phyloP scores from a whole-genome alignment of 1,140 invertebrate genomes.

The Ectropis grisescens region DNA sequence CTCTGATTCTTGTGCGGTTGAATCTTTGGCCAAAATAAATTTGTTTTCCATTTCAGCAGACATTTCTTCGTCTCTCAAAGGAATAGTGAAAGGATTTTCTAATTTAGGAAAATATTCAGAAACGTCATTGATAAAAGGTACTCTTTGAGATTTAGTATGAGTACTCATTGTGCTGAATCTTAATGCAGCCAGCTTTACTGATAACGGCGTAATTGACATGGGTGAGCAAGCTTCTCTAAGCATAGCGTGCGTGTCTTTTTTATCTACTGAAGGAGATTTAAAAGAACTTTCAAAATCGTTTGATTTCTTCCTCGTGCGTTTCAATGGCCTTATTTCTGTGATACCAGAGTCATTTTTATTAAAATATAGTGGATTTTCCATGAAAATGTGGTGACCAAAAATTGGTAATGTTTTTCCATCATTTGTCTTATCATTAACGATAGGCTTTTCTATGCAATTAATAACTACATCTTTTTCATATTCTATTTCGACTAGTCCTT shows the following conservation, averaged over 20 bases:
- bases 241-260: slow-evolving; percentile 47
- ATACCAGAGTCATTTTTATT: slow-evolving; percentile 40
- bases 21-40: slow-evolving; percentile 52
- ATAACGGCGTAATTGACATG: slow-evolving; percentile 50
- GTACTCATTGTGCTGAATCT: slow-evolving; percentile 60
- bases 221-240: slow-evolving; percentile 56
- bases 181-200: slow-evolving; percentile 48
- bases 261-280: slow-evolving; percentile 56
- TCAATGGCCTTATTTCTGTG: slow-evolving; percentile 42
- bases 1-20: slow-evolving; percentile 35
- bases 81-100: slow-evolving; percentile 47
- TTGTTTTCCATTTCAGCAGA: slow-evolving; percentile 64
- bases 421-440: slow-evolving; percentile 22
- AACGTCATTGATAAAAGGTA: slow-evolving; percentile 25
- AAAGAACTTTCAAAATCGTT: slow-evolving; percentile 61
- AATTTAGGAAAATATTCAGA: slow-evolving; percentile 54
- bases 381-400: slow-evolving; percentile 55
- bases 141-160: slow-evolving; percentile 43
- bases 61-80: slow-evolving; percentile 50
- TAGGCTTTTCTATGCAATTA: slow-evolving; percentile 54
- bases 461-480: slow-evolving; percentile 53
- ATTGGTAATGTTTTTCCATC: slow-evolving; percentile 50
- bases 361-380: slow-evolving; percentile 55
- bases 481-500: slow-evolving; percentile 57
- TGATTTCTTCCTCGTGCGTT: slow-evolving; percentile 58